phyloP scores from a whole-genome alignment of 2,113 vertebrate genomes.

The Corythoichthys haematopterus region DNA sequence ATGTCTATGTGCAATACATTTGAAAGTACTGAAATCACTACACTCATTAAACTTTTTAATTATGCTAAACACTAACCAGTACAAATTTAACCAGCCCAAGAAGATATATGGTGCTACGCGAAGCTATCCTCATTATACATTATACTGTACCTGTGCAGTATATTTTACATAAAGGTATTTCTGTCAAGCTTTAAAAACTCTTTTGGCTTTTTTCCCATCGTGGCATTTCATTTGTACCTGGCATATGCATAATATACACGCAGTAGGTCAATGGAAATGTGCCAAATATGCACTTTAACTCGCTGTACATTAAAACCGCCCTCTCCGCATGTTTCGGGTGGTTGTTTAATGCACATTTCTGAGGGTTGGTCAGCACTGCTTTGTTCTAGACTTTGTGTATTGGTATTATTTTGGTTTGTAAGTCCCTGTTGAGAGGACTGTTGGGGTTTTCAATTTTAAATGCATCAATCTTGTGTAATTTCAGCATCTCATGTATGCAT shows the following conservation, averaged over 20 bases:
- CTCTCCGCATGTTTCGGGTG: not conserved
- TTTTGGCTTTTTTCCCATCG: slow-evolving; percentile 10
- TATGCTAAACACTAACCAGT: not conserved
- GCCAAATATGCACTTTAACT: slow-evolving; percentile 4
- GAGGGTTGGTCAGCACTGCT: not conserved
- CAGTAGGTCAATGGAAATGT: not conserved
- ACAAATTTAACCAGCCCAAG: not conserved
- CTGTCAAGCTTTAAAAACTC: not conserved
- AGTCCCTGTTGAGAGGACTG: no score
- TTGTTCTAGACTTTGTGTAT: not conserved
- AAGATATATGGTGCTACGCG: not conserved
- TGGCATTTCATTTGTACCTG: slow-evolving; percentile 2
- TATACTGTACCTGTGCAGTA: not conserved
- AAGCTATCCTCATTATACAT: not conserved
- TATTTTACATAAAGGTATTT: not conserved
- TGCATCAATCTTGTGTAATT: no score
- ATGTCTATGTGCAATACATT: not conserved
- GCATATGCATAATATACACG: not conserved
- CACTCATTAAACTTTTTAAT: not conserved
- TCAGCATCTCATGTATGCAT: no score
- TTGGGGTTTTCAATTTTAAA: no score
- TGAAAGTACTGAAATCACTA: not conserved
- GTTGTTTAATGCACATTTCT: not conserved
- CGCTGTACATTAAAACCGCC: not conserved
- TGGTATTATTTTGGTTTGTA: no score